phyloP scores from a whole-genome alignment of 2,888 invertebrate genomes.

The Mellilla xanthometata region DNA sequence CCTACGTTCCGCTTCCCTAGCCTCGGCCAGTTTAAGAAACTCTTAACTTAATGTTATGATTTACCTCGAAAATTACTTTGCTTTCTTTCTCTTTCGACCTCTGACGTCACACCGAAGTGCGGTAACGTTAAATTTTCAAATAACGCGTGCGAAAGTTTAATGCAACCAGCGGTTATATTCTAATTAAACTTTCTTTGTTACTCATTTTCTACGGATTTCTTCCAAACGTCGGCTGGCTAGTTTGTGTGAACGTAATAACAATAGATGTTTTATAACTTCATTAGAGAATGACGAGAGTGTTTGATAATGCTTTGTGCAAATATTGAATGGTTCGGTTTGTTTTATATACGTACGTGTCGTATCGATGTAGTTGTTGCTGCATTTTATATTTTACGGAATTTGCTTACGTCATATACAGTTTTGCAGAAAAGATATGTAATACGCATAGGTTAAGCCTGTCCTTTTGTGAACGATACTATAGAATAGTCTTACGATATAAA shows the following conservation, averaged over 20 bases:
- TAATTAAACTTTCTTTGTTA: slow-evolving; percentile 34
- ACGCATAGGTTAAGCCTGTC: too few species aligned
- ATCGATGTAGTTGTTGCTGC: neutral
- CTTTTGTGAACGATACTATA: too few species aligned
- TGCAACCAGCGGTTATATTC: slow-evolving; percentile 25
- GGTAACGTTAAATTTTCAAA: slow-evolving; percentile 30
- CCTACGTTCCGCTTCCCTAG: too few species aligned
- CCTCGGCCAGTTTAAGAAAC: too few species aligned
- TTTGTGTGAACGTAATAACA: slow-evolving; percentile 12
- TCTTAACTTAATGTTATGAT: too few species aligned
- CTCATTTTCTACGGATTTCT: slow-evolving; percentile 21
- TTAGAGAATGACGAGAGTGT: slow-evolving; percentile 7
- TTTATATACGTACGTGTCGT: slow-evolving; percentile 46
- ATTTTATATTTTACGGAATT: too few species aligned
- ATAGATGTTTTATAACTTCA: slow-evolving; percentile 15
- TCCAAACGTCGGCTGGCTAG: slow-evolving; percentile 10
- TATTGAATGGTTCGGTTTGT: slow-evolving; percentile 1
- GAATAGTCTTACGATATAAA: too few species aligned
- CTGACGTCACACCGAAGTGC: slow-evolving; percentile 29
- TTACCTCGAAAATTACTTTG: too few species aligned
- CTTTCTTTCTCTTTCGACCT: slow-evolving; percentile 27
- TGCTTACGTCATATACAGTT: too few species aligned
- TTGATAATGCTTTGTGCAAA: slow-evolving; percentile 1
- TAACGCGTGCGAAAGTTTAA: slow-evolving; percentile 37
- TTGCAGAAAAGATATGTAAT: too few species aligned